These are phyloP conservation scores for Vesta saturnalis DNA, from an alignment of 2,888 invertebrate species.

Conservation along the genomic window DNA sequence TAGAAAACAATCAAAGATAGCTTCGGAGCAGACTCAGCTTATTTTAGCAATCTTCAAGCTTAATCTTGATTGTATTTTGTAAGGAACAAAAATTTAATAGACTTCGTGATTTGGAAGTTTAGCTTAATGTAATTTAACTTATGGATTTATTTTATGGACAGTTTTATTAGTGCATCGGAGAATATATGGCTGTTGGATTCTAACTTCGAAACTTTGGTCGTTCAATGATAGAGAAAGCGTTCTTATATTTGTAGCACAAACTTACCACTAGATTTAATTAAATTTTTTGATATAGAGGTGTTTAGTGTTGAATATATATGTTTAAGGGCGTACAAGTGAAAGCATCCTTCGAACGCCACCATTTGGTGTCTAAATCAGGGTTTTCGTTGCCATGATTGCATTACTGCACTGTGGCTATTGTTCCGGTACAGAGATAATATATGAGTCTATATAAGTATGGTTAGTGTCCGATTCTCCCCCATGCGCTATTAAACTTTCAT, in stretches of 20 bases:
- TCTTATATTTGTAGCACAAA: background rate
- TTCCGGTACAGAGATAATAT: slow-evolving; percentile 32
- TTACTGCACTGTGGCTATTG: slow-evolving; percentile 26
- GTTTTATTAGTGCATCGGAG: slow-evolving; percentile 24
- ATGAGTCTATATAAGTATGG: slow-evolving; percentile 34
- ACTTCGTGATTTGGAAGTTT: slow-evolving; percentile 27
- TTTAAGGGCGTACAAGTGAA: slow-evolving; percentile 12
- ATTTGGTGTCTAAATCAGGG: slow-evolving; percentile 16
- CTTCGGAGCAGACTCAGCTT: slow-evolving; percentile 31
- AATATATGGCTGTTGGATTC: slow-evolving; percentile 21
- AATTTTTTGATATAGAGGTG: no score
- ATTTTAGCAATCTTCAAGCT: slow-evolving; percentile 30
- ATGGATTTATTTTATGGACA: slow-evolving; percentile 30
- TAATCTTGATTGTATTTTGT: slow-evolving; percentile 33
- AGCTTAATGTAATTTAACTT: slow-evolving; percentile 21
- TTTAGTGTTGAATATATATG: background rate
- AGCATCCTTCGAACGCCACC: slow-evolving; percentile 23
- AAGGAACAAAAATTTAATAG: slow-evolving; percentile 32
- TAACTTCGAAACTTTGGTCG: slow-evolving; percentile 18
- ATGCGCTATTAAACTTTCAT: slow-evolving; percentile 36
- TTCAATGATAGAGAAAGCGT: background rate
- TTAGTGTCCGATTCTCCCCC: slow-evolving; percentile 37
- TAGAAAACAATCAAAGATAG: slow-evolving; percentile 37
- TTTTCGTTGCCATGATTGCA: slow-evolving; percentile 28
- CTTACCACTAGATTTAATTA: no score